Percentiles rank a stretch among this genome's conserved stretches.
phyloP scores from a whole-genome alignment of 1,140 invertebrate species.

The Caenorhabditis inopinata region DNA sequence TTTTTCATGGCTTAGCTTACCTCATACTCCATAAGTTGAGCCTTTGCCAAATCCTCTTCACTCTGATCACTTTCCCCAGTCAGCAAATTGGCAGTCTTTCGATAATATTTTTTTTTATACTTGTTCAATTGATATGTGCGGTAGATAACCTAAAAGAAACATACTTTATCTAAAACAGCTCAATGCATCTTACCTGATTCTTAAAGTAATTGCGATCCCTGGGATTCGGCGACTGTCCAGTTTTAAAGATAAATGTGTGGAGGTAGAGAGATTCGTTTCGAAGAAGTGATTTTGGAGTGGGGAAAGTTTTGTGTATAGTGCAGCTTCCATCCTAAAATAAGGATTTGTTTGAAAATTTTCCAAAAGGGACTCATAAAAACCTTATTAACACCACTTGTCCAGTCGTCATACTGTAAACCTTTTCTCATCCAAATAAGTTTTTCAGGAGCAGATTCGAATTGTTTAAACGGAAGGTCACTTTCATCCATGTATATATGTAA shows the following conservation, averaged over 20 bases:
- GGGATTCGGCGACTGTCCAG: constrained; percentile 79
- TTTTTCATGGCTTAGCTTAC: not conserved
- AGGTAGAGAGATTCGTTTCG: constrained; percentile 42
- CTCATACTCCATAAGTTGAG: constrained; percentile 13
- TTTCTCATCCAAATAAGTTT: constrained; percentile 81
- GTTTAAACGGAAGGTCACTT: constrained; percentile 11
- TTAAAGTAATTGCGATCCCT: constrained; percentile 72
- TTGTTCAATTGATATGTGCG: constrained; percentile 36
- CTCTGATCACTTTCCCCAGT: constrained; percentile 74
- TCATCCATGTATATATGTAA: constrained; percentile 40
- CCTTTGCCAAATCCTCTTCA: constrained; percentile 70
- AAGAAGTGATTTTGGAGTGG: constrained; percentile 30
- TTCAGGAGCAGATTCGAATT: constrained; percentile 31
- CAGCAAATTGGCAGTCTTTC: constrained; percentile 87
- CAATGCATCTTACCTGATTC: constrained; percentile 69
- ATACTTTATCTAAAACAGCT: not conserved
- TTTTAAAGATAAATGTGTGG: constrained; percentile 38
- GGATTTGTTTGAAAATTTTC: not conserved
- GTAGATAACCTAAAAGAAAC: constrained; percentile 29
- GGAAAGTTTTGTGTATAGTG: constrained; percentile 6
- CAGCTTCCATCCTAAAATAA: constrained; percentile 15
- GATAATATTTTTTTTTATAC: constrained; percentile 70
- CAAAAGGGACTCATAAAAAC: constrained; percentile 66
- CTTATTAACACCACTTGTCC: constrained; percentile 77
- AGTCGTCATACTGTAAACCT: constrained; percentile 88